Evolutionary conservation across 2,113 vertebrate species (phyloP).

Genomic region (Brevimyrus niger): DNA sequence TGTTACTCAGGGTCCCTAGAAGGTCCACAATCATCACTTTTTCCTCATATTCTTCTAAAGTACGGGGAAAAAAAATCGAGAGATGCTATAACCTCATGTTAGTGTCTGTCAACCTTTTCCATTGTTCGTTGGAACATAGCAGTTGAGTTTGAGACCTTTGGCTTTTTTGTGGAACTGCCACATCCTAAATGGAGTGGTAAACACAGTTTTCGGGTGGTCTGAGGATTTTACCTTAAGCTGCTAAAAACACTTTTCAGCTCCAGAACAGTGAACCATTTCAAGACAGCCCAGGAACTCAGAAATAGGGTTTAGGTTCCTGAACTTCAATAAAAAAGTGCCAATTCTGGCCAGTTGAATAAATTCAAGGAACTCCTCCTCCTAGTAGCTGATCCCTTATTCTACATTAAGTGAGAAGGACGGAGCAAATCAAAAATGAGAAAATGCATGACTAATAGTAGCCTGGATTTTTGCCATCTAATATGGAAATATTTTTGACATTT

Average conservation of each 20-base stretch:
- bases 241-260: background rate
- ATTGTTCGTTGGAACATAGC: background rate
- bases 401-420: background rate
- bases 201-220: background rate
- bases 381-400: background rate
- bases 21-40: background rate
- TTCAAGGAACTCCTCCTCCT: background rate
- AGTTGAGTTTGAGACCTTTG: background rate
- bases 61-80: background rate
- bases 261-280: background rate
- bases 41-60: background rate
- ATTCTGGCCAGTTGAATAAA: background rate
- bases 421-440: background rate
- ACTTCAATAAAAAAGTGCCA: background rate
- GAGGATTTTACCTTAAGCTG: background rate
- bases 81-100: background rate
- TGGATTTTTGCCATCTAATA: background rate
- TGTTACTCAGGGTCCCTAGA: background rate
- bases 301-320: background rate
- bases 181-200: background rate
- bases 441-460: background rate
- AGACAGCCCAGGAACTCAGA: background rate
- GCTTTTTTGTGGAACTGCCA: background rate
- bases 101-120: background rate
- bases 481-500: background rate